Evolutionary conservation across 2,797 vertebrate genomes (phyloP).

Genomic region (Vultur gryphus): DNA sequence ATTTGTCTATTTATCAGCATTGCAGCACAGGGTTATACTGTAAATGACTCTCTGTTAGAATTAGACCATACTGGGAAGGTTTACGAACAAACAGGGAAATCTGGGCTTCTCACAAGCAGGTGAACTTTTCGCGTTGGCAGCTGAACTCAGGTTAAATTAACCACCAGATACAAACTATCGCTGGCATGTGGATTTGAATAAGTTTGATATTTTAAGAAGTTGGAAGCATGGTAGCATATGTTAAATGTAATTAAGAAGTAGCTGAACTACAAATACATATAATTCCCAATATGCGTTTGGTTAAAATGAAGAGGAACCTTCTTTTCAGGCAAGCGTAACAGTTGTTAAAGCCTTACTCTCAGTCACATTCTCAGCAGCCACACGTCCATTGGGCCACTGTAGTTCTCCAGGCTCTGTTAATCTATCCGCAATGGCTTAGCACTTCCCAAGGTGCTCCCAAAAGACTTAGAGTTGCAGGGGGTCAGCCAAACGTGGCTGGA

Average conservation of each 20-base stretch:
- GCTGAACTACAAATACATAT: not conserved
- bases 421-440: rapidly evolving
- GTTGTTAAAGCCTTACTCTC: not conserved
- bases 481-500: not conserved
- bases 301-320: not conserved
- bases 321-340: not conserved
- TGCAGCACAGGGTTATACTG: not conserved
- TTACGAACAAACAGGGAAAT: not conserved
- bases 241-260: slow-evolving; percentile 6
- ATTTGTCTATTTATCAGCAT: not conserved
- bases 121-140: not conserved
- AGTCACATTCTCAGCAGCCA: not conserved
- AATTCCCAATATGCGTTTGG: not conserved
- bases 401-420: not conserved
- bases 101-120: not conserved
- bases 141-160: not conserved
- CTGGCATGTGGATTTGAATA: not conserved
- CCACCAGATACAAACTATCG: not conserved
- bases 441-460: not conserved
- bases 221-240: not conserved
- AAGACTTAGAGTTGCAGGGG: not conserved
- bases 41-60: not conserved
- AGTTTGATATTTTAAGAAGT: slow-evolving; percentile 26
- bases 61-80: not conserved
- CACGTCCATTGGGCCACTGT: rapidly evolving